Evolutionary conservation across 2,113 vertebrate species (phyloP).

Genomic region (Corythaeola cristata): DNA sequence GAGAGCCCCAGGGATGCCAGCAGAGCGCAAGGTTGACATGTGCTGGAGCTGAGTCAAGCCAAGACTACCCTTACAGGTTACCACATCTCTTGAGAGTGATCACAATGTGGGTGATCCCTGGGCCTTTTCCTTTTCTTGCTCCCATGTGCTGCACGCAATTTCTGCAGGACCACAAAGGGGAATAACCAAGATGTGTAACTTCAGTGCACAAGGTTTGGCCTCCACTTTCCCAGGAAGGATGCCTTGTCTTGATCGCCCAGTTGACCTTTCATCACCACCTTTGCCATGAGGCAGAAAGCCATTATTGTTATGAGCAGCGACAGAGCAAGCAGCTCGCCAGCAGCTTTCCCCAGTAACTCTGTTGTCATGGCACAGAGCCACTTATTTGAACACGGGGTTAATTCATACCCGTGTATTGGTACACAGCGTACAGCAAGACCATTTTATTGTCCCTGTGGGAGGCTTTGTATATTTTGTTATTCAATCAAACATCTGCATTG

Average conservation of each 20-base stretch:
- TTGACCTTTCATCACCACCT: neutral
- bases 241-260: neutral
- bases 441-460: neutral
- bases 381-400: neutral
- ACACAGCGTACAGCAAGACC: neutral
- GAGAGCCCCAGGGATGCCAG: neutral
- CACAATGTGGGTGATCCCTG: neutral
- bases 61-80: neutral
- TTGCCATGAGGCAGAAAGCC: neutral
- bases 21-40: neutral
- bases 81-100: neutral
- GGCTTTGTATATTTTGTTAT: neutral
- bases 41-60: neutral
- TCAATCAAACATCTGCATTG: neutral
- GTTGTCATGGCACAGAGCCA: neutral
- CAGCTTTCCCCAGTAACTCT: neutral
- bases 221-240: constrained; percentile 9
- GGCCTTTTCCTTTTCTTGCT: neutral
- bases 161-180: neutral
- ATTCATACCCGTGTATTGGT: neutral
- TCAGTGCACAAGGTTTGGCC: neutral
- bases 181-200: neutral
- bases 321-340: neutral
- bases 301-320: neutral
- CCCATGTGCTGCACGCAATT: fast-evolving